A percentile compares a stretch with the other conserved stretches of the same genome.
Evolutionary conservation across 2,888 invertebrate species (phyloP).

Genomic region (Rhingia campestris): DNA sequence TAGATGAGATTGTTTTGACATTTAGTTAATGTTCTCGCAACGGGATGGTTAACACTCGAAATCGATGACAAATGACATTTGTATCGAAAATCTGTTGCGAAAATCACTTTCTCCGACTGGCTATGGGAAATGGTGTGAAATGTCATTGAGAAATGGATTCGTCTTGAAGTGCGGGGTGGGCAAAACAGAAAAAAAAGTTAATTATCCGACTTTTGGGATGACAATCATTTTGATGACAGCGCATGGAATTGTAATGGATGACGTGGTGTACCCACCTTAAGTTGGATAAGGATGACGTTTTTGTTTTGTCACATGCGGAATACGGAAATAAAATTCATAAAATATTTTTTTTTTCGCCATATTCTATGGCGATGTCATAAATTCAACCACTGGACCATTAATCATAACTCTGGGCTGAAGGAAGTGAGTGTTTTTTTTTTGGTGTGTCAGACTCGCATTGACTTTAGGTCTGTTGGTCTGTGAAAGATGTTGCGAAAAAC

Average conservation of each 20-base stretch:
- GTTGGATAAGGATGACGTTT: slow-evolving; percentile 53
- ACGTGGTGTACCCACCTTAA: slow-evolving; percentile 40
- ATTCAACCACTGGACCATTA: slow-evolving; percentile 66
- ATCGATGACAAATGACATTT: slow-evolving; percentile 70
- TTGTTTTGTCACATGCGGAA: slow-evolving; percentile 37
- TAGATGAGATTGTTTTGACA: slow-evolving; percentile 70
- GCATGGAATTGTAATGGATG: slow-evolving; percentile 64
- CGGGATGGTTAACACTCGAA: slow-evolving; percentile 25
- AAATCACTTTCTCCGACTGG: slow-evolving; percentile 19
- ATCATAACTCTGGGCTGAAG: slow-evolving; percentile 47
- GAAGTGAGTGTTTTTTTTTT: slow-evolving; percentile 12
- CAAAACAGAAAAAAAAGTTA: slow-evolving; percentile 50
- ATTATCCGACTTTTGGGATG: slow-evolving; percentile 63
- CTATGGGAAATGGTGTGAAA: slow-evolving; percentile 1
- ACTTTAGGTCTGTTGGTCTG: slow-evolving; percentile 59
- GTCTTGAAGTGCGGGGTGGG: slow-evolving; percentile 1
- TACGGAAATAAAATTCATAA: slow-evolving; percentile 53
- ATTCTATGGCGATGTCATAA: slow-evolving; percentile 61
- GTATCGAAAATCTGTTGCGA: slow-evolving; percentile 36
- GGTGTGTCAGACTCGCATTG: slow-evolving; percentile 1
- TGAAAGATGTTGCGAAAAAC: slow-evolving; percentile 64
- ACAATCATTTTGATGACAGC: slow-evolving; percentile 67
- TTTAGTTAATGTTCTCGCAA: slow-evolving; percentile 63
- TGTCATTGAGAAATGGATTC: slow-evolving; percentile 30
- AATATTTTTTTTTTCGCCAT: slow-evolving; percentile 27